These are phyloP conservation scores for Thecocarcelia acutangulata DNA, from an alignment of 2,888 invertebrate species.

Conservation along the genomic window DNA sequence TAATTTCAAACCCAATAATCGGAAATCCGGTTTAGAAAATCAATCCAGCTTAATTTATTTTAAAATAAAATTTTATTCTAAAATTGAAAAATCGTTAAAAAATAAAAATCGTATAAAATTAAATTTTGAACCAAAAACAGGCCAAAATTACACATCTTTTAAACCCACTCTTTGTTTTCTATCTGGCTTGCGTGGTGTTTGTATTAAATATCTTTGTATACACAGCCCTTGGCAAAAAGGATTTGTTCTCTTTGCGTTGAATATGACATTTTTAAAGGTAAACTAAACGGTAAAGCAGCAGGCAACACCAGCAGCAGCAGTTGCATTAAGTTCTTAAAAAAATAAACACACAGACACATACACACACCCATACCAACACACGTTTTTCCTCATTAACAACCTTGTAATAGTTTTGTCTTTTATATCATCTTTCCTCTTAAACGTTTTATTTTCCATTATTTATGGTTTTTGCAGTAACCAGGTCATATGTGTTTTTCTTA, in stretches of 20 bases:
- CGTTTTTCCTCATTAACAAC: conserved; percentile 34
- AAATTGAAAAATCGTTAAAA: too few species aligned
- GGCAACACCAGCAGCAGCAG: conserved; percentile 19
- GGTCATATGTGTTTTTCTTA: conserved; percentile 53
- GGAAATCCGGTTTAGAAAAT: too few species aligned
- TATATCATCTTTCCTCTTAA: conserved; percentile 23
- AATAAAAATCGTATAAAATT: too few species aligned
- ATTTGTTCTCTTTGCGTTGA: conserved; percentile 7
- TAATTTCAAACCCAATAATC: too few species aligned
- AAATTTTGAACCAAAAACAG: too few species aligned
- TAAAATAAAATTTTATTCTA: too few species aligned
- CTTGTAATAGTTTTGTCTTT: conserved; percentile 60
- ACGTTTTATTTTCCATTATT: conserved; percentile 14
- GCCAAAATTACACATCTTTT: too few species aligned
- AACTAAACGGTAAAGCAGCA: neutral
- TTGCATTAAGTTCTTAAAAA: conserved; percentile 12
- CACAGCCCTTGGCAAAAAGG: conserved; percentile 30
- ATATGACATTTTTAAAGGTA: conserved; percentile 5
- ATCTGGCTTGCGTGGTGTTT: neutral
- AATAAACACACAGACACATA: too few species aligned
- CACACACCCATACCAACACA: neutral
- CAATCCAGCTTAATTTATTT: too few species aligned
- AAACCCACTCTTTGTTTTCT: too few species aligned
- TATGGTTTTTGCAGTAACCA: conserved; percentile 43
- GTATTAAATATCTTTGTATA: neutral